These are phyloP conservation scores for Pungitius pungitius DNA, from an alignment of 2,113 vertebrate species.

Conservation along the genomic window DNA sequence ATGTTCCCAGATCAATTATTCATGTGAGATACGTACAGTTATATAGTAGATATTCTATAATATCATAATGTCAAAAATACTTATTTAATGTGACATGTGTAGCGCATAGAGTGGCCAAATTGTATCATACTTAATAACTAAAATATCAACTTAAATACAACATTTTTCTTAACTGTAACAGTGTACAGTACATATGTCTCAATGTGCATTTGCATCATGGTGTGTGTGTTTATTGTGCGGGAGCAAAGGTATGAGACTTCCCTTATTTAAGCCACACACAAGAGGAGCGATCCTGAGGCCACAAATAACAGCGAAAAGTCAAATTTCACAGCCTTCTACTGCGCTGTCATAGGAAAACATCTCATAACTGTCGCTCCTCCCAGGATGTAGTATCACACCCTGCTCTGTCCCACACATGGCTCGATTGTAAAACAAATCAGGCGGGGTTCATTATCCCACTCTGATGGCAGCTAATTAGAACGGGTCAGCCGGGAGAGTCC, in stretches of 20 bases:
- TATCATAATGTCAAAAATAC: not conserved
- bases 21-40: not conserved
- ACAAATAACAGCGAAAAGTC: constrained; percentile 60
- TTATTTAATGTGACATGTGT: not conserved
- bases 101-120: not conserved
- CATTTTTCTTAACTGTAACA: not conserved
- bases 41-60: not conserved
- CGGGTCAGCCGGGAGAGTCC: constrained; percentile 76
- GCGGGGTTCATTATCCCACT: constrained; percentile 74
- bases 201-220: constrained; percentile 9
- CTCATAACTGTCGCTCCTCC: constrained; percentile 42
- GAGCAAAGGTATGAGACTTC: constrained; percentile 48
- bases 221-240: constrained; percentile 21
- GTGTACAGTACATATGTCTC: constrained; percentile 1
- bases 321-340: constrained; percentile 38
- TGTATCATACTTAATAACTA: not conserved
- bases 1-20: constrained; percentile 5
- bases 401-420: constrained; percentile 40
- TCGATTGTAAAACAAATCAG: constrained; percentile 63
- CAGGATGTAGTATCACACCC: constrained; percentile 46
- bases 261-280: constrained; percentile 45
- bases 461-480: constrained; percentile 74
- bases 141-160: not conserved
- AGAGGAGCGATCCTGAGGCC: constrained; percentile 31
- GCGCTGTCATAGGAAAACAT: constrained; percentile 42